Base-by-base conservation (phyloP, 2,888 invertebrate species). In the Cryptocephalus primarius region DNA sequence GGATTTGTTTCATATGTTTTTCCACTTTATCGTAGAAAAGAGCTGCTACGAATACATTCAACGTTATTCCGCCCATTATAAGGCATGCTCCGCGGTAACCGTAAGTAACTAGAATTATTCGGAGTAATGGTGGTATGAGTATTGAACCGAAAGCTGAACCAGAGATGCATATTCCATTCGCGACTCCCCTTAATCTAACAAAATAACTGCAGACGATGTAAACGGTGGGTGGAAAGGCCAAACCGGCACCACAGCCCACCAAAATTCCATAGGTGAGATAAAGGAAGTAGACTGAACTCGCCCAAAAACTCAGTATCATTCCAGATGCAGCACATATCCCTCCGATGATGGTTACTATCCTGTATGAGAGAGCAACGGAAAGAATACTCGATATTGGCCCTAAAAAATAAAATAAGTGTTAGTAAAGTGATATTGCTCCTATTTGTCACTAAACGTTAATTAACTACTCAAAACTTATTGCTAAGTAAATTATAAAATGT, bases 141-240 rank as follows among this genome's bases (percentile, higher is more conserved):
- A 90, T 89, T 39, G 88, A 87, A 10, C 90, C 90, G 54, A 90
- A 76, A 0, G 90, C 88, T 57, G 88, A 88, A 11, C 90, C 90
- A 1, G 89, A 89, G 73, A 90, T 89, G 60, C 90, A 90, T 14
- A 90, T 79, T 0, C 90, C 90, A 68, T 90, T 90, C 39, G 90
- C 90, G 10, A 90, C 73, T 0, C 90, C 90, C 40, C 89, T 75
- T 9, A 82, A 71, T 41, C 80, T 77, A 39, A 85, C 82, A 69
- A 90, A 90, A 71, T 90, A 90, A 48, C 87, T 87, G 43, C 88
- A 88, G 54, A 90, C 89, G 57, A 90, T 89, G 70, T 90, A 89
- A 33, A 91, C 88, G 0, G 90, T 90, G 2, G 90, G 89, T 1
- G 90, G 90, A 71, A 90, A 91, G 1, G 88, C 83, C 8, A 90